phyloP scores from a whole-genome alignment of 2,888 invertebrate species.

The Machimus rusticus region DNA sequence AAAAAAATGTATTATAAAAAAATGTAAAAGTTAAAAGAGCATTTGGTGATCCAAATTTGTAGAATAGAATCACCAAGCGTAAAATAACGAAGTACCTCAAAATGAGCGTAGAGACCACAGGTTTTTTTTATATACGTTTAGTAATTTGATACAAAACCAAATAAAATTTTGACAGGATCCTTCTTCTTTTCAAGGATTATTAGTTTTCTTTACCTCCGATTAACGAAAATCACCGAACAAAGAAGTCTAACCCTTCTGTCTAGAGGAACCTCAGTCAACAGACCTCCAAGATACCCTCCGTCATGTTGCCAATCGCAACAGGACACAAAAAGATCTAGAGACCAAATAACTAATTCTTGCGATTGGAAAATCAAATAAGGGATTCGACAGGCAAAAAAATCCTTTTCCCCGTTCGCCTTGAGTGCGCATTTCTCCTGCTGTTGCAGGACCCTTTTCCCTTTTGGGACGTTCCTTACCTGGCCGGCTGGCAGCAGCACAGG shows the following conservation, averaged over 20 bases:
- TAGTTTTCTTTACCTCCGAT: conserved; percentile 10
- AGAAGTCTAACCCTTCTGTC: conserved; percentile 17
- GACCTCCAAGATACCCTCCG: background rate
- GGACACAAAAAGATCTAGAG: background rate
- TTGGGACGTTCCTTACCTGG: background rate
- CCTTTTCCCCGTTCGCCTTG: background rate
- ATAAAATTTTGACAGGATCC: background rate
- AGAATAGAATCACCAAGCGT: background rate
- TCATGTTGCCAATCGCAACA: background rate
- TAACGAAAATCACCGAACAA: conserved; percentile 7
- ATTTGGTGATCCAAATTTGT: background rate
- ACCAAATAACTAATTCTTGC: conserved; percentile 35
- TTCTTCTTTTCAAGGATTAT: background rate
- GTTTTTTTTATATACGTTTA: background rate
- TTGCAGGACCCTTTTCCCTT: conserved; percentile 1
- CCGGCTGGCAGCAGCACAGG: background rate
- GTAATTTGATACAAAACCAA: background rate
- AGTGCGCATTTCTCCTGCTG: conserved; percentile 1
- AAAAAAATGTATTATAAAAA: background rate
- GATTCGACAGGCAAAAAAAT: conserved; percentile 15
- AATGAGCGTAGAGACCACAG: background rate
- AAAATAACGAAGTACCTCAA: background rate
- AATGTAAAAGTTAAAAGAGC: background rate
- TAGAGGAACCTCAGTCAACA: conserved; percentile 21
- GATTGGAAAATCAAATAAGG: conserved; percentile 28